Percentiles rank a stretch among this genome's conserved stretches.
Conservation (phyloP, 2,113 vertebrate species). For the Pardalotus punctatus region DNA sequence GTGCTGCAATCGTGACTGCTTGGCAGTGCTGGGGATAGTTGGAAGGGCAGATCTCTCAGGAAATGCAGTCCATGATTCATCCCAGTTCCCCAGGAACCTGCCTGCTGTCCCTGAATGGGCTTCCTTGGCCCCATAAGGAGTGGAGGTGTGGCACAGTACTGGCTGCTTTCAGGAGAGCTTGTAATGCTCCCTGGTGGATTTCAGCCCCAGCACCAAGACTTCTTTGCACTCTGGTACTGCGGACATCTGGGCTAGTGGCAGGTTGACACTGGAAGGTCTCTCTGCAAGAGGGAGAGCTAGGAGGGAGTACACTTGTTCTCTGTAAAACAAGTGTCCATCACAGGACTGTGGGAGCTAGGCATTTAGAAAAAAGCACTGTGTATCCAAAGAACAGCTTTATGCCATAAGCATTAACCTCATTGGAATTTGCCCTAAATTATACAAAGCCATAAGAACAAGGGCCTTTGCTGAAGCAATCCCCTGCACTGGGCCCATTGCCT, state of each 20-base stretch:
- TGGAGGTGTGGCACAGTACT: not conserved
- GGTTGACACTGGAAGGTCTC: not conserved
- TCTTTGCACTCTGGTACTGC: not conserved
- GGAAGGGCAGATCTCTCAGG: not conserved
- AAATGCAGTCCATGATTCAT: not conserved
- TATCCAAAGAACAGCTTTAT: not conserved
- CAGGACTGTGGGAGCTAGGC: not conserved
- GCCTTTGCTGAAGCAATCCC: not conserved
- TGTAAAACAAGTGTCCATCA: not conserved
- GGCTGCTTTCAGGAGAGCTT: fast-evolving
- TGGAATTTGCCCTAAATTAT: not conserved
- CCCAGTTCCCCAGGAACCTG: fast-evolving
- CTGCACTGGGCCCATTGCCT: not conserved
- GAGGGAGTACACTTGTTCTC: not conserved
- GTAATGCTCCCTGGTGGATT: not conserved
- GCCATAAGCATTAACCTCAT: not conserved
- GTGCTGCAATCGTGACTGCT: fast-evolving
- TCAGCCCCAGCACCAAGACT: not conserved
- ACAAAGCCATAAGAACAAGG: not conserved
- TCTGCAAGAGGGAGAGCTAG: not conserved
- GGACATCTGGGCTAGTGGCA: not conserved
- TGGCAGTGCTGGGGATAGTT: not conserved
- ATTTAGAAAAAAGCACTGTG: not conserved
- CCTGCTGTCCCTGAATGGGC: not conserved
- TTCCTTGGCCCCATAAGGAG: not conserved